Evolutionary conservation across 2,113 vertebrate genomes (phyloP).

Genomic region (Paradoxurus hermaphroditus): DNA sequence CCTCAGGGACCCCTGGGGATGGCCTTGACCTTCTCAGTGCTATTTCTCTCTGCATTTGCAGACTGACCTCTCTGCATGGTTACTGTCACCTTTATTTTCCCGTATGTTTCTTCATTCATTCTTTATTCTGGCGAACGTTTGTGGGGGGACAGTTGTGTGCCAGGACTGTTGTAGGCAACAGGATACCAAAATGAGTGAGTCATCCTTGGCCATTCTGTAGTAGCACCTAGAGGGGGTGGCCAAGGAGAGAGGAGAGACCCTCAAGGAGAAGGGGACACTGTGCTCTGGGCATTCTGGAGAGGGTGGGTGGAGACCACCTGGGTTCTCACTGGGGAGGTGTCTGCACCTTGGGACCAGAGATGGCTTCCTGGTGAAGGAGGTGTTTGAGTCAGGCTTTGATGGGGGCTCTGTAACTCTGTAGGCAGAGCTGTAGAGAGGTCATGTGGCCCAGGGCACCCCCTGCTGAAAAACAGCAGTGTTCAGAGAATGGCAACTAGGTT

Average conservation of each 20-base stretch:
- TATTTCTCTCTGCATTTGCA: background rate
- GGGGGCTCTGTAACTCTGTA: background rate
- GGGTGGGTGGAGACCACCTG: too few relatives aligned
- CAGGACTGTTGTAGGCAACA: background rate
- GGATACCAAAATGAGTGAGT: background rate
- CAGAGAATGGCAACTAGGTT: accelerated
- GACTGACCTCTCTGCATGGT: background rate
- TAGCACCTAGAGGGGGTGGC: background rate
- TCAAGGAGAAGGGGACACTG: too few relatives aligned
- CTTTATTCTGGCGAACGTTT: background rate
- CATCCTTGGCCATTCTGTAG: too few relatives aligned
- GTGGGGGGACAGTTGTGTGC: background rate
- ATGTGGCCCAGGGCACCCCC: background rate
- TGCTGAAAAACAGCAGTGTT: too few relatives aligned
- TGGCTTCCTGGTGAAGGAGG: background rate
- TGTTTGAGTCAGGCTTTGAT: background rate
- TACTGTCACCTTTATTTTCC: background rate
- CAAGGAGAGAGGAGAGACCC: background rate
- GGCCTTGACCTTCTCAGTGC: background rate
- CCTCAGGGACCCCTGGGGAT: accelerated
- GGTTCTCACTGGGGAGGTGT: background rate
- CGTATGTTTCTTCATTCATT: background rate
- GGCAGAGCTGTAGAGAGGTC: background rate
- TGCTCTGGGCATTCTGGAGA: background rate
- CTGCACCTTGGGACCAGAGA: too few relatives aligned